Evolutionary conservation across 2,797 vertebrate species (phyloP), one percentile per base, ranked within the genome.

Genomic region (Enteromius viviparus): DNA sequence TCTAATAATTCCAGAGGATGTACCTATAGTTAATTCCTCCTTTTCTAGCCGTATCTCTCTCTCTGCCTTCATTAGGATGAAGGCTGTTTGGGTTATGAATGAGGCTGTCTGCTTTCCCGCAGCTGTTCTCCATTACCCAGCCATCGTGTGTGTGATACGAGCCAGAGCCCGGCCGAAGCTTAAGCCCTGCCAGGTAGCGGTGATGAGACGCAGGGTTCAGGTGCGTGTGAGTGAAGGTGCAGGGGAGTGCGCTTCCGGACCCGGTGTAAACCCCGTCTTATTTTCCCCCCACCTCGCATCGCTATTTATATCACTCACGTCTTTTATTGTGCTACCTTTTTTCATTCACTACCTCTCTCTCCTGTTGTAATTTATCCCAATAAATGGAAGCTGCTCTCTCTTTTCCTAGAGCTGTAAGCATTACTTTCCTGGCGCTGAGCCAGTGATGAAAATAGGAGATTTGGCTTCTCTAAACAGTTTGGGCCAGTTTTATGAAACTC

Each of bases 91-190:
- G 91, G 92, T 95, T 95, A 95, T 95, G 94, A 95, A 95, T 94
- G 94, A 91, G 92, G 89, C 90, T 93, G 93, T 93, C 93, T 94
- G 66, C 90, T 91, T 89, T 89, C 71, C 78, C 42, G 92, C 98
- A 98, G 97, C 96, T 98, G 98, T 90, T 96, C 97, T 94, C 94
- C 93, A 96, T 98, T 97, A 96, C 82, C 34, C 12, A 68, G 1
- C 89, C 70, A 65, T 72, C 64, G 72, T 87, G 87, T 87, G 87
- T 84, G 70, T 95, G 96, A 96, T 93, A 94, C 90, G 94, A 93
- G 94, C 95, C 96, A 95, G 95, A 95, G 94, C 93, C 92, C 91
- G 86, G 91, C 88, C 88, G 90, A 94, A 90, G 88, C 89, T 88
- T 90, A 92, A 95, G 94, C 91, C 95, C 89, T 95, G 96, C 95